phyloP scores from a whole-genome alignment of 2,888 invertebrate species.

The Tipula confusa region DNA sequence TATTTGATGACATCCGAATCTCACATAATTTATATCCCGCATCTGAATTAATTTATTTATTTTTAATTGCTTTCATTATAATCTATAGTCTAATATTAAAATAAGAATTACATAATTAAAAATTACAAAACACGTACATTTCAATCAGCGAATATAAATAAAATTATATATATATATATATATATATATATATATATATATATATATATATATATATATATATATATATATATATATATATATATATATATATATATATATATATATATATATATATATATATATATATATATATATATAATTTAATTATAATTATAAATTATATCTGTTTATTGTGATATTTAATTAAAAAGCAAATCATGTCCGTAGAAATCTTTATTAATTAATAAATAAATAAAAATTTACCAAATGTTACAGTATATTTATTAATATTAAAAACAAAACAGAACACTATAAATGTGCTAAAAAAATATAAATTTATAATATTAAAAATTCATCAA shows the following conservation, averaged over 20 bases:
- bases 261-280: neutral
- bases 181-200: too few relatives aligned
- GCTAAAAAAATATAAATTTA: neutral
- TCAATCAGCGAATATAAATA: neutral
- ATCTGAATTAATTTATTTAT: neutral
- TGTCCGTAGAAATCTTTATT: neutral
- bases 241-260: neutral
- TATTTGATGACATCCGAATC: too few relatives aligned
- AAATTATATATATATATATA: neutral
- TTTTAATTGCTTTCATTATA: neutral
- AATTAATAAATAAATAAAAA: neutral
- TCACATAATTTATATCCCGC: too few relatives aligned
- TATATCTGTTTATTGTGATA: conserved; percentile 6
- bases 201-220: neutral
- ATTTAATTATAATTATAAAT: neutral
- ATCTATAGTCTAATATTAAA: neutral
- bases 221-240: neutral
- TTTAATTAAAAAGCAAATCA: neutral
- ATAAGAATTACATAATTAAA: neutral
- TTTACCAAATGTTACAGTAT: neutral
- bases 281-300: neutral
- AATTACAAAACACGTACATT: neutral
- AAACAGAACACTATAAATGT: neutral
- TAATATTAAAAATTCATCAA: neutral
- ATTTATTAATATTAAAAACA: neutral